phyloP scores from a whole-genome alignment of 2,113 vertebrate species.

The Hiodon tergisus region DNA sequence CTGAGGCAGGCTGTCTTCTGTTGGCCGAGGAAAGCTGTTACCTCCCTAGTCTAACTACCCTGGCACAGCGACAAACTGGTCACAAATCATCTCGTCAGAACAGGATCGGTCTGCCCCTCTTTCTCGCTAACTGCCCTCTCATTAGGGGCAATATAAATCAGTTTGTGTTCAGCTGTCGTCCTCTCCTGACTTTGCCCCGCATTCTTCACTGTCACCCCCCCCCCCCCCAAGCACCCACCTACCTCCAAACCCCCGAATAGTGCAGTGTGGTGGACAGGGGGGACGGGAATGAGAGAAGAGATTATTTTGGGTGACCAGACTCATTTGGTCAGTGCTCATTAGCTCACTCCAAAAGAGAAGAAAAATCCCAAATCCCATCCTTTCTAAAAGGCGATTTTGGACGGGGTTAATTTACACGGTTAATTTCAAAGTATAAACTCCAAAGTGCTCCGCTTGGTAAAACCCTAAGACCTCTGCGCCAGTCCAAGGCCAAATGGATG shows the following conservation, averaged over 20 bases:
- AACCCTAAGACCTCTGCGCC: too few relatives aligned
- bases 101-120: not conserved
- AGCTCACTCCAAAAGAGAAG: too few relatives aligned
- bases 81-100: not conserved
- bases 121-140: not conserved
- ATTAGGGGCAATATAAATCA: slow-evolving; percentile 15
- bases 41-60: not conserved
- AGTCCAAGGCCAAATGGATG: too few relatives aligned
- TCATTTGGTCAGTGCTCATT: not conserved
- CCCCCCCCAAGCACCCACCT: too few relatives aligned
- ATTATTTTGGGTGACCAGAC: not conserved
- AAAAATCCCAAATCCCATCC: too few relatives aligned
- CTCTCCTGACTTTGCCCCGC: slow-evolving; percentile 5
- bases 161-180: slow-evolving; percentile 3
- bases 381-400: too few relatives aligned
- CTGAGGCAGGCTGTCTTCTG: not conserved
- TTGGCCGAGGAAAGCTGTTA: not conserved
- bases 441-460: too few relatives aligned
- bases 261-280: not conserved
- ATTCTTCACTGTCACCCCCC: not conserved
- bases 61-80: not conserved
- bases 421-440: too few relatives aligned
- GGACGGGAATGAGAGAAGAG: not conserved
- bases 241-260: too few relatives aligned
- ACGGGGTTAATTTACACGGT: too few relatives aligned